Conservation (phyloP, 2,797 vertebrate species). For the Acanthornis magna region DNA sequence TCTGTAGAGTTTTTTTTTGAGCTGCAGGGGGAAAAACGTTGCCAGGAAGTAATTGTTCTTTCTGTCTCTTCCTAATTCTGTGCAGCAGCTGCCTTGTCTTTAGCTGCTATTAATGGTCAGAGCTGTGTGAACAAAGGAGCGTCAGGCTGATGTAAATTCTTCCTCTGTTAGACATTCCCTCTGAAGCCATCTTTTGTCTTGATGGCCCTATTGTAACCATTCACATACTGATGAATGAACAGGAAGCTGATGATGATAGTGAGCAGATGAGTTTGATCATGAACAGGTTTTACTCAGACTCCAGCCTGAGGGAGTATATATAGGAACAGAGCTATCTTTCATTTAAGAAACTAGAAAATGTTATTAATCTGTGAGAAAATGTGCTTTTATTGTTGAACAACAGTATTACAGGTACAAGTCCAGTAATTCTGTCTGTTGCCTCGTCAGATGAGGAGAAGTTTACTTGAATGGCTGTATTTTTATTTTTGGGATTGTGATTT, state of each 20-base stretch:
- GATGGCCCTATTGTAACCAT: constrained; percentile 49
- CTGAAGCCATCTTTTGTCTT: constrained; percentile 64
- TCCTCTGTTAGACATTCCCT: constrained; percentile 40
- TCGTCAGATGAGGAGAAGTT: background rate
- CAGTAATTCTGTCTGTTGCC: background rate
- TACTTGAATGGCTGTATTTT: background rate
- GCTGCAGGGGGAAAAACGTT: background rate
- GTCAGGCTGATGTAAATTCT: constrained; percentile 52
- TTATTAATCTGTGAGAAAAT: background rate
- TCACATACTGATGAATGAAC: constrained; percentile 54
- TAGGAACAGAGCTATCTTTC: background rate
- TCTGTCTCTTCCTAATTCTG: constrained; percentile 57
- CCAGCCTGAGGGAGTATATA: background rate
- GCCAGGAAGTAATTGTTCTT: constrained; percentile 62
- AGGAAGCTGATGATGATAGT: constrained; percentile 62
- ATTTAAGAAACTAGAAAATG: background rate
- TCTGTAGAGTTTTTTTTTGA: background rate
- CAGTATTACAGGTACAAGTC: background rate
- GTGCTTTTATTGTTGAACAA: background rate
- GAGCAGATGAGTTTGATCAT: constrained; percentile 64
- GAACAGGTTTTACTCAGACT: constrained; percentile 38
- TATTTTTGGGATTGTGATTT: background rate
- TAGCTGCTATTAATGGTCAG: constrained; percentile 58
- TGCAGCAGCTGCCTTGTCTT: constrained; percentile 59
- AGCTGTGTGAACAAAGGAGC: constrained; percentile 47